These are phyloP conservation scores for Cladorhizidae sp. DNA, from an alignment of 37 sponge, comb jelly and placozoan genomes.

Conservation along the genomic window DNA sequence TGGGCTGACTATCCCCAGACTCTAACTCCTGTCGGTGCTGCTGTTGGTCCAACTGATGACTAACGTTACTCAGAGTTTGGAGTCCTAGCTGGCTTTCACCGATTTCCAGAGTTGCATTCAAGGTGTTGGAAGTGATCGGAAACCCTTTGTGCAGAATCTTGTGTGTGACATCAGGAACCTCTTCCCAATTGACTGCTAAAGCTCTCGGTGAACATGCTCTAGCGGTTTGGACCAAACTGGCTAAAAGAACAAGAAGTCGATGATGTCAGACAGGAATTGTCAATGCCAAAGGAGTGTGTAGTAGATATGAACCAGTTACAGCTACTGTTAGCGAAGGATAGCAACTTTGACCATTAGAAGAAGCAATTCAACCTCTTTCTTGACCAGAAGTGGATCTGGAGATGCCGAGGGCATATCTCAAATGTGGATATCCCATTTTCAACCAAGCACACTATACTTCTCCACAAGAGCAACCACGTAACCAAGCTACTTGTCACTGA, in stretches of 20 bases:
- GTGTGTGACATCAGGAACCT: too few species aligned
- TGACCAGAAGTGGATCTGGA: slow-evolving; percentile 14
- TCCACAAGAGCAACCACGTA: background rate
- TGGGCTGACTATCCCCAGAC: slow-evolving; percentile 31
- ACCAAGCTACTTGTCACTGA: slow-evolving; percentile 14
- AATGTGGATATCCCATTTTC: slow-evolving; percentile 44
- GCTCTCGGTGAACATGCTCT: too few species aligned
- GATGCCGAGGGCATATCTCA: slow-evolving; percentile 36
- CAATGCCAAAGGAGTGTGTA: too few species aligned
- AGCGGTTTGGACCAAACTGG: too few species aligned
- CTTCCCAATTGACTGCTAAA: too few species aligned
- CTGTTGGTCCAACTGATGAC: slow-evolving; percentile 25
- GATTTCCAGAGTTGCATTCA: background rate
- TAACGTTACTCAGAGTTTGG: background rate
- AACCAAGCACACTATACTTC: slow-evolving; percentile 23
- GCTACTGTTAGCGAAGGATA: background rate
- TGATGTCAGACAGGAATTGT: too few species aligned
- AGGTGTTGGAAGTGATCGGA: too few species aligned
- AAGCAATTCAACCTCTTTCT: slow-evolving; percentile 16
- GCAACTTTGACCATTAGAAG: slow-evolving; percentile 5
- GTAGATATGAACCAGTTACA: slow-evolving; percentile 6
- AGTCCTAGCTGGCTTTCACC: too few species aligned
- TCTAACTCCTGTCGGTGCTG: slow-evolving; percentile 38
- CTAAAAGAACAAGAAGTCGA: too few species aligned
- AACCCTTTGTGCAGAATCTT: too few species aligned